Base-by-base conservation (phyloP, 2,888 invertebrate species). In the Polia nebulosa region DNA sequence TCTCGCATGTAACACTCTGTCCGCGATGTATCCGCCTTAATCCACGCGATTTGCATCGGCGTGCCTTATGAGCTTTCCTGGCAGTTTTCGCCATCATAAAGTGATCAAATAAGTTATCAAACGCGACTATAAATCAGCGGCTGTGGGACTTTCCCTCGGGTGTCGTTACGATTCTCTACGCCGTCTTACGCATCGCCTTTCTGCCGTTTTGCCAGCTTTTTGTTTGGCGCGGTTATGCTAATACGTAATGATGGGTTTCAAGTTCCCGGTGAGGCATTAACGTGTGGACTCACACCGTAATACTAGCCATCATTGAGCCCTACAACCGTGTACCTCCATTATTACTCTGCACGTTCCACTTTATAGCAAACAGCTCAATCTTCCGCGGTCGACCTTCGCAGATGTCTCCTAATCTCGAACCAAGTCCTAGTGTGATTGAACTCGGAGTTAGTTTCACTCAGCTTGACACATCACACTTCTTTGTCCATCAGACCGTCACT, bases 81-180 rank as follows among this genome's bases (percentile, higher is more conserved):
- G 89, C 90, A 90, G 88, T 93, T 92, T 93, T 92, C 92, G 90
- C 93, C 91, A 95, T 95, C 94, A 95, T 95, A 95, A 95, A 93
- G 94, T 95, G 93, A 94, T 95, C 95, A 94, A 94, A 94, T 92
- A 91, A 93, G 91, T 94, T 92, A 94, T 94, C 93, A 94, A 89
- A 90, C 83, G 88, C 85, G 81, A 85, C 89, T 85, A 92, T 93
- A 92, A 94, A 94, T 94, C 93, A 92, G 91, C 71, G 72, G 74
- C 82, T 64, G 87, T 87, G 87, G 75, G 89, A 91, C 93, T 94
- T 94, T 94, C 94, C 89, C 90, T 78, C 85, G 80, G 66, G 85
- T 85, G 90, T 94, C 93, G 92, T 95, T 94, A 92, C 83, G 84
- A 94, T 95, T 94, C 91, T 90, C 87, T 88, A 91, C 91, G 91